phyloP scores from a whole-genome alignment of 1,140 invertebrate genomes.

The Procambarus clarkii region DNA sequence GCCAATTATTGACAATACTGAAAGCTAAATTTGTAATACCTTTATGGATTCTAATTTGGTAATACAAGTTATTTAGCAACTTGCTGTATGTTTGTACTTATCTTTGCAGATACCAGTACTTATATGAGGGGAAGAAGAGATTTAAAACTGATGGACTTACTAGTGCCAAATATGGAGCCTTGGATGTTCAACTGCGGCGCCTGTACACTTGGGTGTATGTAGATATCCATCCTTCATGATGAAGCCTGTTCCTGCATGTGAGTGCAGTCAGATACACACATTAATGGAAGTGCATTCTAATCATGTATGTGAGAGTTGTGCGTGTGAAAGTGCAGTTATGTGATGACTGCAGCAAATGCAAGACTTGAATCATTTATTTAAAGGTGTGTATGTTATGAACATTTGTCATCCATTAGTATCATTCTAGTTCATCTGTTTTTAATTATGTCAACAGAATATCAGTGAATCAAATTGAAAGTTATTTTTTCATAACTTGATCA shows the following conservation, averaged over 20 bases:
- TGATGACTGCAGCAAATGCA: background rate
- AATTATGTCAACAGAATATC: background rate
- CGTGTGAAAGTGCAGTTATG: background rate
- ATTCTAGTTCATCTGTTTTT: background rate
- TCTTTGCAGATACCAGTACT: slow-evolving; percentile 86
- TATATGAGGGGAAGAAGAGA: slow-evolving; percentile 87
- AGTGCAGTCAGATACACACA: background rate
- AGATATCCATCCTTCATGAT: slow-evolving; percentile 69
- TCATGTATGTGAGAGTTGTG: background rate
- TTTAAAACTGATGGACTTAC: slow-evolving; percentile 91
- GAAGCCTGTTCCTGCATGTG: background rate
- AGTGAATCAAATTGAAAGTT: background rate
- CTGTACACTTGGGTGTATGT: slow-evolving; percentile 78
- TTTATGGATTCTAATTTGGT: too few relatives aligned
- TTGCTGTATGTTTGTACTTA: slow-evolving; percentile 71
- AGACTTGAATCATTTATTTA: background rate
- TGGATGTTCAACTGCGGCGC: slow-evolving; percentile 81
- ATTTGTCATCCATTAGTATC: background rate
- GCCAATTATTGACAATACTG: too few relatives aligned
- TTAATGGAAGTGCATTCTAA: background rate
- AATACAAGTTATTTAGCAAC: too few relatives aligned
- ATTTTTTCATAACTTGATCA: background rate
- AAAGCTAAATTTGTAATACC: too few relatives aligned
- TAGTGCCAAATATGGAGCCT: slow-evolving; percentile 87
- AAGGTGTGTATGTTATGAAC: background rate